Base-by-base conservation (phyloP, 2,888 invertebrate genomes). In the Eretmocerus hayati region DNA sequence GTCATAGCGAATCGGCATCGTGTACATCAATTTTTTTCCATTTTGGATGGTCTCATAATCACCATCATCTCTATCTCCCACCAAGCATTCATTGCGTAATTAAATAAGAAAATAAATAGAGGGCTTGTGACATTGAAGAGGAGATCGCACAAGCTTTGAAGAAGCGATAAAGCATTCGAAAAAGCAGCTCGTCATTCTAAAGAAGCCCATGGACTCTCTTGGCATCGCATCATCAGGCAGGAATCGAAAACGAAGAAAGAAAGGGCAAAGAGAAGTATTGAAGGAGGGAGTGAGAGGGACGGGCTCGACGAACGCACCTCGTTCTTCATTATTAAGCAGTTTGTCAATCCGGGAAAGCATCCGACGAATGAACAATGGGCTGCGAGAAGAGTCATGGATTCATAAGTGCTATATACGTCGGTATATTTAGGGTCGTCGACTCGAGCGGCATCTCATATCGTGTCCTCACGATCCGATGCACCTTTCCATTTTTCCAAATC, bases 141-240 rank as follows among this genome's bases (percentile, higher is more conserved):
- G 31, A 37, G 37, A 48, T 41, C 36, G 51, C 18, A n/a, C 16
- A 42, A 42, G 26, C 35, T 40, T 22, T 46, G 51, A 42, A 54
- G 45, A 46, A 39, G 37, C 50, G 48, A 52, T 45, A 42, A 35
- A 42, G 26, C 26, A 11, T 26, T 6, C 52, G 36, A 44, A 52
- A 56, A 58, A 56, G 22, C 43, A 50, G 44, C 53, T 55, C 54
- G 55, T 56, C 56, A 38, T 36, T 38, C 50, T 6, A 6, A 6
- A 11, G 8, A 11, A 26, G 26, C 41, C 45, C 46, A 44, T 53
- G 52, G 47, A n/a, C n/a, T n/a, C n/a, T n/a, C n/a, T n/a, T n/a
- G n/a, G n/a, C n/a, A n/a, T n/a, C n/a, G n/a, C n/a, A n/a, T n/a
- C n/a, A n/a, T n/a, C n/a, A n/a, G n/a, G n/a, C n/a, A 45, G 48